Percentiles rank a stretch among this genome's conserved stretches.
Conservation (phyloP, 2,888 invertebrate genomes). For the Elmis aenea region DNA sequence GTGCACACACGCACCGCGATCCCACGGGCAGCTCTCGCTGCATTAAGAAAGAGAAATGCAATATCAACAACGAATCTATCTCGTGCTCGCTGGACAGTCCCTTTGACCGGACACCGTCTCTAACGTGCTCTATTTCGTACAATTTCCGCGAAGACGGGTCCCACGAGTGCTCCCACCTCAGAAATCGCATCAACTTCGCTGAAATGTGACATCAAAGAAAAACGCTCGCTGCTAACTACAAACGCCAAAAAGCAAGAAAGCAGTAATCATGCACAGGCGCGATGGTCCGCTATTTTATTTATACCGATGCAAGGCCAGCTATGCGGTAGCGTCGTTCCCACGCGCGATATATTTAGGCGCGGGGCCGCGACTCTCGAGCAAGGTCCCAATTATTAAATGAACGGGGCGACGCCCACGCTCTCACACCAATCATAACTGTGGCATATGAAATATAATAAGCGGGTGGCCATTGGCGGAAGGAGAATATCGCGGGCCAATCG, state of each 20-base stretch:
- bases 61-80: slow-evolving; percentile 35
- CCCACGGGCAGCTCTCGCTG: slow-evolving; percentile 44
- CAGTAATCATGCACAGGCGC: no score
- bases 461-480: slow-evolving; percentile 32
- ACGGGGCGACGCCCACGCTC: slow-evolving; percentile 27
- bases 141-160: slow-evolving; percentile 11
- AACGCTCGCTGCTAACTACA: no score
- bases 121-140: slow-evolving; percentile 21
- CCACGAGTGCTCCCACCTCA: slow-evolving; percentile 11
- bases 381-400: slow-evolving; percentile 8
- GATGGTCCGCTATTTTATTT: no score
- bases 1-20: slow-evolving; percentile 47
- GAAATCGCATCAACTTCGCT: no score
- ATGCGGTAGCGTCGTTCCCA: slow-evolving; percentile 10
- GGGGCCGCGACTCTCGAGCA: slow-evolving; percentile 3
- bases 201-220: no score
- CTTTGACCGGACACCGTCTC: slow-evolving; percentile 22
- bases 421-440: slow-evolving; percentile 38
- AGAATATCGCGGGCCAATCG: slow-evolving; percentile 52
- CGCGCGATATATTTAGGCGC: slow-evolving; percentile 14
- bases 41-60: slow-evolving; percentile 51
- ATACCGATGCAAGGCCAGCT: slow-evolving; percentile 11
- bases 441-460: slow-evolving; percentile 42
- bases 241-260: no score
- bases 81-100: slow-evolving; percentile 18